Evolutionary conservation across 2,113 vertebrate species (phyloP).

Genomic region (Kryptolebias marmoratus): DNA sequence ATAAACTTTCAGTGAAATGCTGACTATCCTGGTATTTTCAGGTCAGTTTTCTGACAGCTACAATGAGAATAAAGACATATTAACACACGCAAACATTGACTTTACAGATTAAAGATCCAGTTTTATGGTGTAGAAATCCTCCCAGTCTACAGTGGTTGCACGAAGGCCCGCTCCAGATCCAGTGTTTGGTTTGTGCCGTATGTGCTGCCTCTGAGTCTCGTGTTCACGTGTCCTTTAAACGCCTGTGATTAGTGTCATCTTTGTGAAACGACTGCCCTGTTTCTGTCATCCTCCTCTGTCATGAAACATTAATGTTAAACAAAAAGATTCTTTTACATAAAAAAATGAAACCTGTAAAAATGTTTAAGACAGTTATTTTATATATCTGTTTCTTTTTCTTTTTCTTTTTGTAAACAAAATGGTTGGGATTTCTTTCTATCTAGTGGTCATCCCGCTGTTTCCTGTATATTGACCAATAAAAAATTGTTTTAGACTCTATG

Average conservation of each 20-base stretch:
- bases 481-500: constrained; percentile 89
- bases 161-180: neutral
- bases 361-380: constrained; percentile 79
- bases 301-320: constrained; percentile 59
- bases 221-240: constrained; percentile 43
- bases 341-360: constrained; percentile 78
- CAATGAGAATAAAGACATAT: neutral
- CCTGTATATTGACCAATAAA: constrained; percentile 98
- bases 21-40: neutral
- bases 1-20: constrained; percentile 3
- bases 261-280: constrained; percentile 74
- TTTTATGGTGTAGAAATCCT: neutral
- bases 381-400: constrained; percentile 65
- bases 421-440: constrained; percentile 80
- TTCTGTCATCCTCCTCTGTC: constrained; percentile 60
- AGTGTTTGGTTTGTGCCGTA: neutral
- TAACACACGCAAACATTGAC: neutral
- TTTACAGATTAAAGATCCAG: neutral
- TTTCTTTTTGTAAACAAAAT: constrained; percentile 79
- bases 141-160: neutral
- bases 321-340: constrained; percentile 77
- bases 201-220: constrained; percentile 20
- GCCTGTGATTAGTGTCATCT: constrained; percentile 77
- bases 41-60: constrained; percentile 1
- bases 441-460: constrained; percentile 88